Evolutionary conservation across 1,140 invertebrate species (phyloP).

Genomic region (Nomia melanderi): DNA sequence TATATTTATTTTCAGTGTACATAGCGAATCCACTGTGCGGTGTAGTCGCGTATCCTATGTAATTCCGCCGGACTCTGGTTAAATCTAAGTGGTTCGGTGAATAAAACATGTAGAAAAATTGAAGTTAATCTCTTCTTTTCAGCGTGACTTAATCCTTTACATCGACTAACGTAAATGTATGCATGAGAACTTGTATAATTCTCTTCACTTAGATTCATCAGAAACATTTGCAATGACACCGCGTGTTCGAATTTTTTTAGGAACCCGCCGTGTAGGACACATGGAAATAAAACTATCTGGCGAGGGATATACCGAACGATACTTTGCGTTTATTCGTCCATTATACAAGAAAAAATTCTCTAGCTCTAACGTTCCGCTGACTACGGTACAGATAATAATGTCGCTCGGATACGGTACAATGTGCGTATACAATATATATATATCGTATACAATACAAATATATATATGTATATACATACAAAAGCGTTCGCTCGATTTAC

Average conservation of each 20-base stretch:
- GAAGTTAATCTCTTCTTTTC: background rate
- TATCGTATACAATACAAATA: slow-evolving; percentile 32
- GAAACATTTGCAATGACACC: no score
- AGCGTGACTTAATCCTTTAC: background rate
- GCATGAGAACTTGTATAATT: no score
- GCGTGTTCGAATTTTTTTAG: no score
- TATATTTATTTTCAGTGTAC: slow-evolving; percentile 62
- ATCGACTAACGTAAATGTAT: background rate
- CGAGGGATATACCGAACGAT: slow-evolving; percentile 67
- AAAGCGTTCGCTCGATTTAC: slow-evolving; percentile 71
- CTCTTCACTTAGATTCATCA: no score
- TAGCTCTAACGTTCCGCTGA: slow-evolving; percentile 70
- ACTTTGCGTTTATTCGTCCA: slow-evolving; percentile 75
- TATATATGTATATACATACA: slow-evolving; percentile 71
- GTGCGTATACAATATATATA: slow-evolving; percentile 75
- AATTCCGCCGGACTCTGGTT: slow-evolving; percentile 24
- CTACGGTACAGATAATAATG: slow-evolving; percentile 69
- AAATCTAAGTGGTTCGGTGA: slow-evolving; percentile 16
- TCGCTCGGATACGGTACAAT: slow-evolving; percentile 70
- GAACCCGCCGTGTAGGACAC: no score
- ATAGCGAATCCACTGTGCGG: slow-evolving; percentile 32
- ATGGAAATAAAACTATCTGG: background rate
- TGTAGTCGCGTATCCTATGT: slow-evolving; percentile 48
- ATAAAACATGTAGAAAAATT: slow-evolving; percentile 45
- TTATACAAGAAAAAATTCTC: slow-evolving; percentile 73